These are phyloP conservation scores for Eupithecia abbreviata DNA, from an alignment of 2,888 invertebrate genomes.

Conservation along the genomic window DNA sequence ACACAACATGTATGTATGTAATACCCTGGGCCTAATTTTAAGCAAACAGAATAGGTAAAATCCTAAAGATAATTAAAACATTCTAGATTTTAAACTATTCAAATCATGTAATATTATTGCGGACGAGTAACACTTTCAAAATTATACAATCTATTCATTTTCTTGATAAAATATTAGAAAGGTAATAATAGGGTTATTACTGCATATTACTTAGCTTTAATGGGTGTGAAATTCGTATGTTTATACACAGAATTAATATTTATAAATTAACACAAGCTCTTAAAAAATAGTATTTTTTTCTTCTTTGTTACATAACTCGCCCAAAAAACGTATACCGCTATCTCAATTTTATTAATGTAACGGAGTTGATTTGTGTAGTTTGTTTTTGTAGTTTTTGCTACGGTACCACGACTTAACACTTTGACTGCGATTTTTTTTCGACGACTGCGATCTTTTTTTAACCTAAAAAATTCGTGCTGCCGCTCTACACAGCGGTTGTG, in stretches of 20 bases:
- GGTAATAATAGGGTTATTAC: constrained; percentile 19
- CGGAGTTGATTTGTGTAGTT: too few species aligned
- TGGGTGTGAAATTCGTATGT: neutral
- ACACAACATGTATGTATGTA: too few species aligned
- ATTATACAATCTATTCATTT: constrained; percentile 29
- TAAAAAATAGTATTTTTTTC: neutral
- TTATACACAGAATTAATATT: neutral
- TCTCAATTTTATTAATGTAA: too few species aligned
- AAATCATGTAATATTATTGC: constrained; percentile 24
- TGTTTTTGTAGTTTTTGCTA: too few species aligned
- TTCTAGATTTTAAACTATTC: constrained; percentile 19
- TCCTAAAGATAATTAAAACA: constrained; percentile 19
- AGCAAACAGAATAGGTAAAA: neutral
- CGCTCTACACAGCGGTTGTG: too few species aligned
- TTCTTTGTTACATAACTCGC: neutral
- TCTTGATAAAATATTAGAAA: constrained; percentile 26
- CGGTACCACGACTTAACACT: too few species aligned
- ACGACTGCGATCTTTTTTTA: too few species aligned
- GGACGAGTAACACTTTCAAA: constrained; percentile 26
- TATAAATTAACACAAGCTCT: neutral
- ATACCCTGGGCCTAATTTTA: too few species aligned
- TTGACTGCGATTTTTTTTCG: too few species aligned
- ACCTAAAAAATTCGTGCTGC: too few species aligned
- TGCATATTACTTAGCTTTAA: constrained; percentile 1
- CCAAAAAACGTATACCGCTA: neutral